Percentiles rank a stretch among this genome's conserved stretches.
phyloP scores from a whole-genome alignment of 2,797 vertebrate genomes.

The Trichosurus vulpecula region DNA sequence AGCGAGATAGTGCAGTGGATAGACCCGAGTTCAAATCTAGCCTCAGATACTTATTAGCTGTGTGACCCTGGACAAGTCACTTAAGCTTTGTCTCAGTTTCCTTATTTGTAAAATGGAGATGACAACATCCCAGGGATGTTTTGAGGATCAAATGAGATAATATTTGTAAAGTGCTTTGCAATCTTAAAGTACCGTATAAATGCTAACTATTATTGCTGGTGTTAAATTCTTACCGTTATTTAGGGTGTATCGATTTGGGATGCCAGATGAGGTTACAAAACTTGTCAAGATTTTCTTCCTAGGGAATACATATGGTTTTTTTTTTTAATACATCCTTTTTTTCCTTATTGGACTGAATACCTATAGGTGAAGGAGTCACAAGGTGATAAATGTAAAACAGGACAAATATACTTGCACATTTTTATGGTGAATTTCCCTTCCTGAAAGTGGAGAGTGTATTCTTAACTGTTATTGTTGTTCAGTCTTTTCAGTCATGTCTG shows the following conservation, averaged over 20 bases:
- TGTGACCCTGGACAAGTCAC: not conserved
- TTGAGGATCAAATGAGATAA: not conserved
- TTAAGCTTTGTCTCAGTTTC: not conserved
- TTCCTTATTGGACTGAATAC: conserved; percentile 18
- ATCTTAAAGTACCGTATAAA: not conserved
- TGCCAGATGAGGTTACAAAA: not conserved
- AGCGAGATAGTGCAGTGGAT: not conserved
- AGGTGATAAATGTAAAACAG: conserved; percentile 34
- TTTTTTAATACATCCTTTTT: not conserved
- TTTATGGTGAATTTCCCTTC: conserved; percentile 10
- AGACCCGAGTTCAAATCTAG: not conserved
- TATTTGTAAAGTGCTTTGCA: not conserved
- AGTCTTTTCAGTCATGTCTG: not conserved
- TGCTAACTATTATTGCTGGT: not conserved
- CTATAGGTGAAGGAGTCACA: conserved; percentile 32
- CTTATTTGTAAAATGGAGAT: not conserved
- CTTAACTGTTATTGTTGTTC: not conserved
- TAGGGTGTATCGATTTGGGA: not conserved
- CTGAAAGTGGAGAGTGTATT: conserved; percentile 6
- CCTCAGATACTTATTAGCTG: not conserved
- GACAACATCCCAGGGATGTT: not conserved
- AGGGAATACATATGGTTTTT: not conserved
- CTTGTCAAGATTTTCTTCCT: not conserved
- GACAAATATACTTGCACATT: not conserved
- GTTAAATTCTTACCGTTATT: not conserved